Evolutionary conservation across 2,888 invertebrate genomes (phyloP), one percentile per base, ranked within the genome.

Genomic region (Andrena fulva): DNA sequence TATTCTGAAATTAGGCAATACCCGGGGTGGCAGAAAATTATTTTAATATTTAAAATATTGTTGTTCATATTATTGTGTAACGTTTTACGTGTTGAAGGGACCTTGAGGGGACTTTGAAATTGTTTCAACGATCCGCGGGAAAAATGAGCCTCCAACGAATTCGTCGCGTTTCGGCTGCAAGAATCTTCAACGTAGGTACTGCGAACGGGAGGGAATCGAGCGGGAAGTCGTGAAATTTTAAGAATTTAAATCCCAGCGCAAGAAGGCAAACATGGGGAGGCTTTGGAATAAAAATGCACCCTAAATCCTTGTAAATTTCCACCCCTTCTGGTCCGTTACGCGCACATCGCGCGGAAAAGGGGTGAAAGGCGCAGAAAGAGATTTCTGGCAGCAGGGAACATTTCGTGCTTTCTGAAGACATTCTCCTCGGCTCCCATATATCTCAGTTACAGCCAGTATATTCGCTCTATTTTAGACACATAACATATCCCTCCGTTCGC

Each of bases 401-500:
- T 31, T 70, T 48, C 68, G 42, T 68, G 50, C 63, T 74, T 71
- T 66, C 82, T 78, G 42, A 35, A 71, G 48, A 77, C 56, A 71
- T 59, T 29, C 75, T 75, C 31, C 64, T 69, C 29, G 54, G 54
- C 33, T 62, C 7, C 50, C 77, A 29, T 83, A 80, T 71, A 76
- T 86, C 78, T 83, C 33, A 29, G 76, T 85, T 86, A 76, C 12
- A 72, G 66, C 50, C 62, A 52, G 68, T 70, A 66, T 27, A 20
- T 62, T 80, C 74, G 60, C 35, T 71, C 60, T 82, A 82, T 80
- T 75, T 82, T 72, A 75, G 66, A 82, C 82, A 8, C 52, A 66
- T 70, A 85, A 79, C 85, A 59, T 75, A 74, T 79, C 74, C 76
- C 63, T 54, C 71, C 64, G 66, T 68, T 70, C 73, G 66, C 72